Percentiles rank a stretch among this genome's conserved stretches.
phyloP scores from a whole-genome alignment of 2,797 vertebrate species.

The Enteromius unitaeniatus region DNA sequence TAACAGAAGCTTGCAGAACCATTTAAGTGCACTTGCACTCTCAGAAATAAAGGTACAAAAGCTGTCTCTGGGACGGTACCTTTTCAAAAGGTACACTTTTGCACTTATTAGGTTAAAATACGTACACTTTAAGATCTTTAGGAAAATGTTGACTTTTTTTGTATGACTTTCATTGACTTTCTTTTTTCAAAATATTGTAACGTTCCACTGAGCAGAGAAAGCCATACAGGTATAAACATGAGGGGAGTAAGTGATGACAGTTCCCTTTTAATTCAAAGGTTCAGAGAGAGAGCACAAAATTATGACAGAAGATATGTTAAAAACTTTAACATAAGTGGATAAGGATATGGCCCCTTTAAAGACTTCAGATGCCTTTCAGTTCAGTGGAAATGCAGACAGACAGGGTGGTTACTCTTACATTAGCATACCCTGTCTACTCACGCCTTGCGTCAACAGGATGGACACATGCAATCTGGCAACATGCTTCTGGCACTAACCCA shows the following conservation, averaged over 20 bases:
- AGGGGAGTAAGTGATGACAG: not conserved
- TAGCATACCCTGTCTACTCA: slow-evolving; percentile 54
- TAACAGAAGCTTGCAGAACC: not conserved
- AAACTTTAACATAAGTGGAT: not conserved
- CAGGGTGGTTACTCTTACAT: slow-evolving; percentile 48
- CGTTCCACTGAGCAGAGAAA: not conserved
- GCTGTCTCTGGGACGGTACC: too few species aligned
- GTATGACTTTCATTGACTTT: not conserved
- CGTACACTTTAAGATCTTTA: too few species aligned
- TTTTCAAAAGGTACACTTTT: too few species aligned
- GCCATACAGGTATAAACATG: not conserved
- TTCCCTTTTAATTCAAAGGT: not conserved
- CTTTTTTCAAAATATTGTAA: not conserved
- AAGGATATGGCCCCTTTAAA: slow-evolving; percentile 30
- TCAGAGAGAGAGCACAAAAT: not conserved
- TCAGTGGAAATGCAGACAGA: slow-evolving; percentile 33
- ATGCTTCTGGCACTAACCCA: slow-evolving; percentile 64
- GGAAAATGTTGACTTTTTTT: not conserved
- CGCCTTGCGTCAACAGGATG: slow-evolving; percentile 54
- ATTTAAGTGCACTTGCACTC: not conserved
- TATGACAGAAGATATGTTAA: not conserved
- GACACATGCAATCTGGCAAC: slow-evolving; percentile 63
- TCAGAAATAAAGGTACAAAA: too few species aligned
- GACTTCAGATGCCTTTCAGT: slow-evolving; percentile 25
- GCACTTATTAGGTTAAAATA: too few species aligned